Evolutionary conservation across 2,113 vertebrate species (phyloP), one percentile per base, ranked within the genome.

Genomic region (Lucifuga dentata): DNA sequence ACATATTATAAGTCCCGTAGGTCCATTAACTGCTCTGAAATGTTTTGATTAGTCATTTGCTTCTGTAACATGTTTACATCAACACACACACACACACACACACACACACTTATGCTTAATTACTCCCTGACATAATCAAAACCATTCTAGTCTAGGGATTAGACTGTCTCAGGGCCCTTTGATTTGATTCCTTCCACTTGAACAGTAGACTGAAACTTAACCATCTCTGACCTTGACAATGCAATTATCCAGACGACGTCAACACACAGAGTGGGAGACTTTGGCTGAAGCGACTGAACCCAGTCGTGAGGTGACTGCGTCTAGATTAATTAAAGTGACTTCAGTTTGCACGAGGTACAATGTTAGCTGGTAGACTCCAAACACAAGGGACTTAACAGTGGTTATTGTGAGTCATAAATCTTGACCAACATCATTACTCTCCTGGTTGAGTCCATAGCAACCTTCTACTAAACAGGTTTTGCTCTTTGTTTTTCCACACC

Each of bases 131-230:
- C 48, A 80, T 36, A 80, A 85, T 87, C 78, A 83, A 87, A 87
- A 78, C 68, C 71, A 86, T 83, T 76, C 70, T 78, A 82, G 44
- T 41, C 17, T 5, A 51, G 51, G 75, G 84, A 88, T 86, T 85
- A 80, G 60, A 73, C 70, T 49, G 62, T 76, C 36, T 57, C 43
- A 76, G 49, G 67, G 65, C 38, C 68, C 78, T 84, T 87, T 88
- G 71, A 86, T 85, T 87, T 26, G 5, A 79, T 72, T 76, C 33
- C 66, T 83, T 89, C 71, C 80, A 86, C 78, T 79, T 71, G 55
- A 86, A 86, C 68, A 70, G 68, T 44, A 35, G 5, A 68, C 63
- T 85, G 70, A 80, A 84, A 77, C 43, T 39, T 73, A 80, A 78
- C 64, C 62, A 70, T 79, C 71, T 72, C 51, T 71, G 76, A 85